Base-by-base conservation (phyloP, 2,888 invertebrate genomes). In the Himalopsyche tibetana region DNA sequence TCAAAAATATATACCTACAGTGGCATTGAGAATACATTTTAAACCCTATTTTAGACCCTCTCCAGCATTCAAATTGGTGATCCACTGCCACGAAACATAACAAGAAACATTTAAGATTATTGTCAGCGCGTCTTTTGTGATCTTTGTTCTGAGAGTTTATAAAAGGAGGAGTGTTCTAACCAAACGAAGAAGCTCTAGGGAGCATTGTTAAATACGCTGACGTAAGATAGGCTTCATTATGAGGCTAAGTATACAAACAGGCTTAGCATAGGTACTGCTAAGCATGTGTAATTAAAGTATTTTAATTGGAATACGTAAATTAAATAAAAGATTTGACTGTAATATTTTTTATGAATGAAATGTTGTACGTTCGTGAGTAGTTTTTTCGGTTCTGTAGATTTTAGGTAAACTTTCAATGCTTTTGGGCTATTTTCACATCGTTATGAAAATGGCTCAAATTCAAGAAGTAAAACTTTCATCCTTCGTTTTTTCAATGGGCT, bases 101-200 rank as follows among this genome's bases (percentile, higher is more conserved):
- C 82, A 87, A 87, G 87, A 86, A 86, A 86, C 88, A 88, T 88
- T 88, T 88, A 88, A 88, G 88, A 88, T 88, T 88, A 86, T 86
- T 88, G 88, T 86, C 84, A 79, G 81, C 74, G 38, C 86, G 85
- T 88, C 86, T 88, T 88, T 88, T 88, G 88, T 83, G 85, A 85
- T 88, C 86, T 88, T 88, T 88, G 88, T 88, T 88, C 83, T 80
- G 81, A 81, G 84, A 86, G 86, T 86, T 86, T 85, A 87, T 85
- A 85, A 83, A 63, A 82, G 74, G 51, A 82, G 28, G 83, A 74
- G 63, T 81, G 45, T 84, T 45, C 55, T 11, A 56, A 38, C 79
- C 81, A 74, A 74, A 74, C 74, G 74, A 74, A 74, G 74, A 36
- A 74, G 74, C 74, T 74, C 74, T 74, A 40, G 81, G 82, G 63